Evolutionary conservation across 1,140 invertebrate species (phyloP).

Genomic region (Sitobion miscanthi): DNA sequence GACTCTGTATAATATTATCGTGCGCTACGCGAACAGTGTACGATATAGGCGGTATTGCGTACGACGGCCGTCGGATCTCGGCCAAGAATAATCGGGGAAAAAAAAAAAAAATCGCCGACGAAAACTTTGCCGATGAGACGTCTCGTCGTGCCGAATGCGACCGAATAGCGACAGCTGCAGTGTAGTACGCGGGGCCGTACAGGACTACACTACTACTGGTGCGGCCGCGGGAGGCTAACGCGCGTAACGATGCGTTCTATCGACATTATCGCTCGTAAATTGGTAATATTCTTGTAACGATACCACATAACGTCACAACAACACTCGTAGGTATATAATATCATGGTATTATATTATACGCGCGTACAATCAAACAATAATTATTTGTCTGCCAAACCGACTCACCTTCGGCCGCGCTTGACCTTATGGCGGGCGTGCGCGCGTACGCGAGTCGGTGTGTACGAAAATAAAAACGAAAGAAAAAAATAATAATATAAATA

Average conservation of each 20-base stretch:
- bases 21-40: neutral
- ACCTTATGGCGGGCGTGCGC: constrained; percentile 22
- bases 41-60: neutral
- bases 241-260: neutral
- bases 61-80: neutral
- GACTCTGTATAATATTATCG: neutral
- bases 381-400: constrained; percentile 40
- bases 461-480: neutral
- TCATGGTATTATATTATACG: neutral
- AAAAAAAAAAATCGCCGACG: neutral
- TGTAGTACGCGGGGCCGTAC: neutral
- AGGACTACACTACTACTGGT: neutral
- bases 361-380: neutral
- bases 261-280: neutral
- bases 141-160: neutral
- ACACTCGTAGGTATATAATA: neutral
- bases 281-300: neutral
- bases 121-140: neutral
- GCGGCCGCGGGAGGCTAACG: neutral
- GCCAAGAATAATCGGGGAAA: neutral
- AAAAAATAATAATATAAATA: neutral
- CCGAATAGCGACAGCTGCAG: neutral
- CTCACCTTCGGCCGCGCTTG: constrained; percentile 45
- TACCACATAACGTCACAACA: neutral
- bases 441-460: neutral